phyloP scores from a whole-genome alignment of 1,140 invertebrate species.

The Drosophila rhopaloa region DNA sequence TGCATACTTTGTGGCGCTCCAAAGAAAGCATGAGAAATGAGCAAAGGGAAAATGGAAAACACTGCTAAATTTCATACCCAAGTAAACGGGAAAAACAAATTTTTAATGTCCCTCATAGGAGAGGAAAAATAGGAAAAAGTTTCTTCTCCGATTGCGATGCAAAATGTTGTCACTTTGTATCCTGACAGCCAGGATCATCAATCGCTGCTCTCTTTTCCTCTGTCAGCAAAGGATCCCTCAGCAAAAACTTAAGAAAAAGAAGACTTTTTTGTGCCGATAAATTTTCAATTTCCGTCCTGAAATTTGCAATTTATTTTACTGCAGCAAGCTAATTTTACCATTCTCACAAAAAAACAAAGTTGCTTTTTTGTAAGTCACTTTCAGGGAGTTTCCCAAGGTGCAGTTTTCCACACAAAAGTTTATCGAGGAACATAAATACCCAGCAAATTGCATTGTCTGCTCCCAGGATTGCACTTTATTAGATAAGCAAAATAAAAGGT shows the following conservation, averaged over 20 bases:
- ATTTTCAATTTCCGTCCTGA: conserved; percentile 63
- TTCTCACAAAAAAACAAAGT: neutral
- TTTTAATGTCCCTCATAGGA: conserved; percentile 48
- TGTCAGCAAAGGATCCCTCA: conserved; percentile 5
- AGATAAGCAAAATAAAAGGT: conserved; percentile 8
- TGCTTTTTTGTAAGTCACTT: conserved; percentile 38
- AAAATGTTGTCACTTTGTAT: conserved; percentile 63
- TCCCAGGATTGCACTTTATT: conserved; percentile 16
- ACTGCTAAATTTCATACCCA: conserved; percentile 36
- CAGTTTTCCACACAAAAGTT: conserved; percentile 34
- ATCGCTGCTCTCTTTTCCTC: conserved; percentile 20
- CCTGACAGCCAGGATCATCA: conserved; percentile 42
- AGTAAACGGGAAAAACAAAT: conserved; percentile 66
- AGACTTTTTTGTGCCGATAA: conserved; percentile 52
- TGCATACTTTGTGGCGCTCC: conserved; percentile 49
- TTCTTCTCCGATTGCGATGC: conserved; percentile 39
- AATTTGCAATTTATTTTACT: conserved; percentile 66
- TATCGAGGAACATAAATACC: conserved; percentile 33
- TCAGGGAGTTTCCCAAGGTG: conserved; percentile 29
- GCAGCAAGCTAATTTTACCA: conserved; percentile 53
- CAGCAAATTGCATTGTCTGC: conserved; percentile 45
- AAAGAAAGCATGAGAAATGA: conserved; percentile 35
- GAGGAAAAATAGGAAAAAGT: conserved; percentile 1
- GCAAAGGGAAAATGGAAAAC: conserved; percentile 14
- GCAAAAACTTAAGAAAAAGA: neutral